A percentile compares a stretch with the other conserved stretches of the same genome.
These are phyloP conservation scores for Drosophila kikkawai DNA, from an alignment of 1,140 invertebrate species.

Conservation along the genomic window DNA sequence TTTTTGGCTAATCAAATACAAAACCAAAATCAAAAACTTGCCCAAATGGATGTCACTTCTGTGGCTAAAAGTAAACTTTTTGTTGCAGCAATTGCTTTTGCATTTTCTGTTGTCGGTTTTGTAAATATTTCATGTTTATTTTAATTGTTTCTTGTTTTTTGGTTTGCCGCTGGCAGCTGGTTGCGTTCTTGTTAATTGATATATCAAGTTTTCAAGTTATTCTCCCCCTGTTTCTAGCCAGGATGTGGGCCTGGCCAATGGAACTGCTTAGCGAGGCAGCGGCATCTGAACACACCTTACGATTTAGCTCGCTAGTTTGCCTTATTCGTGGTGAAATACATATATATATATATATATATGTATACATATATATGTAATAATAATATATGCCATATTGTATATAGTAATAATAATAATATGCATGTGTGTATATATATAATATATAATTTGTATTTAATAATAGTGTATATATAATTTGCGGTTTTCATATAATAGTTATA, in stretches of 20 bases:
- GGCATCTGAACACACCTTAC: constrained; percentile 54
- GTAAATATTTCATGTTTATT: constrained; percentile 54
- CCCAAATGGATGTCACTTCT: constrained; percentile 24
- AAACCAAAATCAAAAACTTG: constrained; percentile 23
- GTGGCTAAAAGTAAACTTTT: constrained; percentile 20
- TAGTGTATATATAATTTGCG: constrained; percentile 70
- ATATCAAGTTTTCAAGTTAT: constrained; percentile 53
- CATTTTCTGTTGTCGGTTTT: constrained; percentile 21
- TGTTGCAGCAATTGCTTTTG: constrained; percentile 31
- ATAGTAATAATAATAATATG: constrained; percentile 74
- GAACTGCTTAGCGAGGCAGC: constrained; percentile 57
- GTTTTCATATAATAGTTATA: constrained; percentile 69
- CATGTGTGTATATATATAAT: constrained; percentile 57
- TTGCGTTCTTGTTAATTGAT: constrained; percentile 67
- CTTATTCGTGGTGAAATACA: constrained; percentile 38
- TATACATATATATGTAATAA: constrained; percentile 74
- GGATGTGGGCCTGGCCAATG: constrained; percentile 43
- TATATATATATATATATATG: constrained; percentile 52
- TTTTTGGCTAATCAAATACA: constrained; percentile 43
- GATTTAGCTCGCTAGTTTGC: constrained; percentile 59
- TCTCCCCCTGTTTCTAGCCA: constrained; percentile 22
- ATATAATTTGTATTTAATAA: constrained; percentile 67
- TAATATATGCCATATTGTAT: constrained; percentile 78
- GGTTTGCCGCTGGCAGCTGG: constrained; percentile 71
- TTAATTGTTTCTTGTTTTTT: background rate